Percentiles rank a stretch among this genome's conserved stretches.
These are phyloP conservation scores for Tortricodes alternella DNA, from an alignment of 2,888 invertebrate species.

Conservation along the genomic window DNA sequence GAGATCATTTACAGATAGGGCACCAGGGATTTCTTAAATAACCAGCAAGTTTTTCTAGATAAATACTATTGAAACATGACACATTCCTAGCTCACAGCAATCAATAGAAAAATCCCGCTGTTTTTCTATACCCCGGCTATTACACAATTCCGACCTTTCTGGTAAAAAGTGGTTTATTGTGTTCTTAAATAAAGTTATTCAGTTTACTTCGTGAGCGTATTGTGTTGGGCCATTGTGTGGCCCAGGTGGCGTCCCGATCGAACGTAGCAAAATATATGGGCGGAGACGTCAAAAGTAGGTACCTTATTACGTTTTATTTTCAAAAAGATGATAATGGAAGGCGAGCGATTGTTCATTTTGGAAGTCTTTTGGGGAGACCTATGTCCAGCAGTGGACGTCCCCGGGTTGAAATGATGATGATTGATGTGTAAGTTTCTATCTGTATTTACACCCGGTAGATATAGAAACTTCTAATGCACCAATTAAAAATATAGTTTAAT, in stretches of 20 bases:
- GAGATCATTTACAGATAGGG: too few relatives aligned
- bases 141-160: slow-evolving; percentile 66
- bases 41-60: too few relatives aligned
- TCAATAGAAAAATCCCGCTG: slow-evolving; percentile 36
- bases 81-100: background rate
- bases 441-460: too few relatives aligned
- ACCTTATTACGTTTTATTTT: slow-evolving; percentile 46
- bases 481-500: too few relatives aligned
- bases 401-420: too few relatives aligned
- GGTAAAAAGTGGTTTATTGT: slow-evolving; percentile 80
- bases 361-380: too few relatives aligned
- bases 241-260: slow-evolving; percentile 66
- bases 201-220: slow-evolving; percentile 68
- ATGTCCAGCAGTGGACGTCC: too few relatives aligned
- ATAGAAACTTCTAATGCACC: too few relatives aligned
- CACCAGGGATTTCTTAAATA: too few relatives aligned
- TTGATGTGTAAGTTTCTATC: too few relatives aligned
- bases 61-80: too few relatives aligned
- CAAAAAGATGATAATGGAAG: slow-evolving; percentile 4
- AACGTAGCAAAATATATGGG: slow-evolving; percentile 28
- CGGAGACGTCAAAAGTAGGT: slow-evolving; percentile 73
- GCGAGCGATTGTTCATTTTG: too few relatives aligned
- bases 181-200: slow-evolving; percentile 81
- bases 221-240: slow-evolving; percentile 69
- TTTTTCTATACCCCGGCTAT: slow-evolving; percentile 56